Evolutionary conservation across 2,797 vertebrate genomes (phyloP).

Genomic region (Myotis daubentonii): DNA sequence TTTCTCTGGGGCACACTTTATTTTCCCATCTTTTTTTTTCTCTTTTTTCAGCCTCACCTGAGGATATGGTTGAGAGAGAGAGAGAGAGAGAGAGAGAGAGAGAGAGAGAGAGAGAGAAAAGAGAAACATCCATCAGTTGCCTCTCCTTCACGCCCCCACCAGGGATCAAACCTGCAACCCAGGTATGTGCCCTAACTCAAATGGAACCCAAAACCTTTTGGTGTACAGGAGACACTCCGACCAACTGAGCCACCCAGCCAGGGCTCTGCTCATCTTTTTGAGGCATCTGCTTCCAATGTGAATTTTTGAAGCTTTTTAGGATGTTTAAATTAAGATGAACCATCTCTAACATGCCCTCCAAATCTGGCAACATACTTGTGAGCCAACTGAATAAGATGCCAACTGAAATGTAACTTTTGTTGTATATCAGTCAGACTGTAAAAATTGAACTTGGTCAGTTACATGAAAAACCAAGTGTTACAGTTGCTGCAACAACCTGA

Average conservation of each 20-base stretch:
- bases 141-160: neutral
- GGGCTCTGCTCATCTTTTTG: neutral
- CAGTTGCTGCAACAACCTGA: neutral
- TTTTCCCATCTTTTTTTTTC: neutral
- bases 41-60: neutral
- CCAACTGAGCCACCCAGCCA: too few species aligned
- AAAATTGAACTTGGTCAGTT: neutral
- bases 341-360: neutral
- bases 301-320: neutral
- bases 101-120: too few species aligned
- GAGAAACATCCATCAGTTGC: neutral
- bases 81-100: too few species aligned
- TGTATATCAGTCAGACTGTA: neutral
- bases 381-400: neutral
- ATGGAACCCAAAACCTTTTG: too few species aligned
- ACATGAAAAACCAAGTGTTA: neutral
- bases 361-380: neutral
- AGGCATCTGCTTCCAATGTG: neutral
- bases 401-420: neutral
- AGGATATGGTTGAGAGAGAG: neutral
- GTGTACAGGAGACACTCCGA: too few species aligned
- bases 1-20: neutral
- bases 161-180: neutral
- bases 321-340: neutral
- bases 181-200: neutral